A percentile compares a stretch with the other conserved stretches of the same genome.
Evolutionary conservation across 2,113 vertebrate genomes (phyloP).

Genomic region (Stegostoma tigrinum): DNA sequence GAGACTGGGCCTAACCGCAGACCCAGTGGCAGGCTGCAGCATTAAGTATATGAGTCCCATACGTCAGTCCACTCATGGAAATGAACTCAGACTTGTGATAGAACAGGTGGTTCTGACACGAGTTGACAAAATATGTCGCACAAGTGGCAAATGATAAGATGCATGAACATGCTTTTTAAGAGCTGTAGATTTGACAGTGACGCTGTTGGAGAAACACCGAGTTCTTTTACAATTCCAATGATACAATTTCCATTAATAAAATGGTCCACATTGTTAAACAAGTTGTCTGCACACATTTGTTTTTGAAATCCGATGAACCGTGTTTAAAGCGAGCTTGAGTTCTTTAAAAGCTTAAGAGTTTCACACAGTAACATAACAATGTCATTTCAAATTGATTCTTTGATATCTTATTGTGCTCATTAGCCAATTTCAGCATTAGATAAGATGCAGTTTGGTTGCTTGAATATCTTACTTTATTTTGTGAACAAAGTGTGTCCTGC

Average conservation of each 20-base stretch:
- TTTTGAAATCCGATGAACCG: neutral
- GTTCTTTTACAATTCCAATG: neutral
- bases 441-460: neutral
- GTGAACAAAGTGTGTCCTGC: neutral
- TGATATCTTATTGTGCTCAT: neutral
- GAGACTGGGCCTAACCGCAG: neutral
- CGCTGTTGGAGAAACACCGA: neutral
- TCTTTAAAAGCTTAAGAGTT: neutral
- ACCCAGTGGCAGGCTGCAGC: neutral
- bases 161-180: slow-evolving; percentile 25
- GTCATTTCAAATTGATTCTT: neutral
- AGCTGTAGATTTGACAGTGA: neutral
- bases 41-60: neutral
- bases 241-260: neutral
- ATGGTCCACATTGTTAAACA: neutral
- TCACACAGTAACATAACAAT: neutral
- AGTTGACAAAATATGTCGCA: neutral
- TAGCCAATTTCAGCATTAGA: neutral
- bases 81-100: neutral
- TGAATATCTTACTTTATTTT: neutral
- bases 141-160: neutral
- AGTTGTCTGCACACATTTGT: neutral
- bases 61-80: neutral
- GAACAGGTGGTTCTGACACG: neutral
- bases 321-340: neutral